Base-by-base conservation (phyloP, 1,140 invertebrate species). In the Solenopsis fugax region DNA sequence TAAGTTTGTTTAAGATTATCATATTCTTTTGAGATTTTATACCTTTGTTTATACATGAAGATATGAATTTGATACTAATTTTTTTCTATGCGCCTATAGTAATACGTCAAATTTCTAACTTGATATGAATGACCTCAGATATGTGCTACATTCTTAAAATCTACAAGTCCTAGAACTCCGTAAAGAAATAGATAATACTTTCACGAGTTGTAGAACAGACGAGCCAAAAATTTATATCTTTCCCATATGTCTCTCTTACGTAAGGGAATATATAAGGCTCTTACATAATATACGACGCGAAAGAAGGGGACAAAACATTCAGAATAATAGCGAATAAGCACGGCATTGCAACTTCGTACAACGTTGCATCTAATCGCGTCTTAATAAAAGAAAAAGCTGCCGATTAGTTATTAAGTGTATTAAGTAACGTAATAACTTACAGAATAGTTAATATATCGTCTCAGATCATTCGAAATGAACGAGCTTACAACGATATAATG, bases 401-500 rank as follows among this genome's bases (percentile, higher is more conserved):
- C n/a, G 34, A 75, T 75, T 45, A 60, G 34, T 24, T n/a, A n/a
- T n/a, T n/a, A n/a, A n/a, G n/a, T 10, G 34, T 58, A 75, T 45
- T 45, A 65, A 65, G 58, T 45, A 48, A 45, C 21, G 21, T n/a
- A 56, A 77, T 50, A 67, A 69, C 58, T 48, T 34, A 48, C 34
- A 1, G 13, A 24, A 50, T 52, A 21, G 77, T 65, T 60, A 77
- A 34, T 13, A 48, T 34, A 71, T 29, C 50, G 18, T 56, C 50
- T 64, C 41, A 13, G 45, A 56, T 45, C 0, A 81, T 81, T 71
- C 9, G 16, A 29, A 71, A 21, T 4, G 37, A 58, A 69, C 24
- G n/a, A 48, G n/a, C 54, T 41, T 54, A 45, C 41, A 69, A 45
- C 37, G 50, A 24, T n/a, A 45, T 72, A 81, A 81, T 71, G 21